phyloP scores from a whole-genome alignment of 2,113 vertebrate genomes.

The Pedionomus torquatus region DNA sequence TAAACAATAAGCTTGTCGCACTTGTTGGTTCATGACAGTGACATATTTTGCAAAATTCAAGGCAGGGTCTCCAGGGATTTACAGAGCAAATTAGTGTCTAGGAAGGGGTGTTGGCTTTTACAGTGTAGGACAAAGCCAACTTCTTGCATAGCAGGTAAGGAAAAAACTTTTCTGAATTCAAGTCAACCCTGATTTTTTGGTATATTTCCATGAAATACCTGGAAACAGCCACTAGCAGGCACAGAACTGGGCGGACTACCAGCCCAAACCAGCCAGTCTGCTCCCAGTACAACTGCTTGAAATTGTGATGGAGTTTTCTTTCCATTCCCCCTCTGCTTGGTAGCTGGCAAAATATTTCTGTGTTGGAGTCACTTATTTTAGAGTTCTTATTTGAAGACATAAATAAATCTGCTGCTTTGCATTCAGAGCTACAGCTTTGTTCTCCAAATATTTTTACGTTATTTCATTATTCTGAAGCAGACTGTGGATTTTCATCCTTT shows the following conservation, averaged over 20 bases:
- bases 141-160: background rate
- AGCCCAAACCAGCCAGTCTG: background rate
- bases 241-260: background rate
- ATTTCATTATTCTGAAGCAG: background rate
- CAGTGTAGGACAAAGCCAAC: background rate
- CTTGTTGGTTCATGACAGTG: background rate
- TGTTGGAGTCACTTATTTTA: background rate
- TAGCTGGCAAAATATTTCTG: slow-evolving; percentile 1
- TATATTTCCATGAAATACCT: background rate
- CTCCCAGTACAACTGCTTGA: background rate
- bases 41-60: background rate
- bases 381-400: background rate
- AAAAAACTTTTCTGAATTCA: background rate
- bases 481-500: background rate
- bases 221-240: background rate
- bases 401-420: background rate
- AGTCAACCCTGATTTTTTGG: background rate
- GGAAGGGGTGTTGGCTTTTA: background rate
- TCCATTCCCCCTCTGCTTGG: background rate
- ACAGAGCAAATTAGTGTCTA: background rate
- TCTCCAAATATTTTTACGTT: background rate
- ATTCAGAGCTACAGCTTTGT: background rate
- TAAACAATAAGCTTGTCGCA: background rate
- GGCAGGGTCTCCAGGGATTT: background rate
- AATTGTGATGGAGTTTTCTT: background rate